Evolutionary conservation across 1,140 invertebrate species (phyloP).

Genomic region (Spodoptera litura): DNA sequence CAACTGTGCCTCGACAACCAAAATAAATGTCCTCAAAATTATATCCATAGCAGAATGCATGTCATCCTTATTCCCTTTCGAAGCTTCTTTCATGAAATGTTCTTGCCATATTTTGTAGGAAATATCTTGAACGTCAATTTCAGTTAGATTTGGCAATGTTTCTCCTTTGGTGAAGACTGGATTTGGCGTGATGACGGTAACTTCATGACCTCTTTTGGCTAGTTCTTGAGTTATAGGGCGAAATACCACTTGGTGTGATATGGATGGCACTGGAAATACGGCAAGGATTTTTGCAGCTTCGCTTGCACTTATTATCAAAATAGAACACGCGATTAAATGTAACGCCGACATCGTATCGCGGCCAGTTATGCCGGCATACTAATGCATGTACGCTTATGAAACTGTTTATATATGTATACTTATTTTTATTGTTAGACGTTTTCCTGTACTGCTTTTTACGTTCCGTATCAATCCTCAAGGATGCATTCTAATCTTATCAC

Average conservation of each 20-base stretch:
- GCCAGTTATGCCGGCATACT: not conserved
- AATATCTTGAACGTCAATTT: slow-evolving; percentile 66
- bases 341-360: slow-evolving; percentile 1
- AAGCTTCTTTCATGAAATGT: slow-evolving; percentile 28
- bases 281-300: slow-evolving; percentile 72
- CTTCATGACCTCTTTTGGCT: slow-evolving; percentile 58
- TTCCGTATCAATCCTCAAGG: not conserved
- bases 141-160: slow-evolving; percentile 60
- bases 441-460: not conserved
- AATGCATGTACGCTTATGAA: not conserved
- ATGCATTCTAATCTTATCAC: too few relatives aligned
- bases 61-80: slow-evolving; percentile 41
- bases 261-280: slow-evolving; percentile 78
- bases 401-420: not conserved
- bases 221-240: slow-evolving; percentile 66
- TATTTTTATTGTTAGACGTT: not conserved
- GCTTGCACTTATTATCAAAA: slow-evolving; percentile 6
- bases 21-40: slow-evolving; percentile 34
- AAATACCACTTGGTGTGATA: slow-evolving; percentile 83
- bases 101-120: slow-evolving; percentile 59
- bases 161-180: slow-evolving; percentile 55
- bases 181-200: slow-evolving; percentile 73
- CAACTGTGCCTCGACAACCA: slow-evolving; percentile 57
- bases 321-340: slow-evolving; percentile 1
- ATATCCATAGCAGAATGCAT: slow-evolving; percentile 18